Evolutionary conservation across 2,797 vertebrate genomes (phyloP).

Genomic region (Scolopax rusticola): DNA sequence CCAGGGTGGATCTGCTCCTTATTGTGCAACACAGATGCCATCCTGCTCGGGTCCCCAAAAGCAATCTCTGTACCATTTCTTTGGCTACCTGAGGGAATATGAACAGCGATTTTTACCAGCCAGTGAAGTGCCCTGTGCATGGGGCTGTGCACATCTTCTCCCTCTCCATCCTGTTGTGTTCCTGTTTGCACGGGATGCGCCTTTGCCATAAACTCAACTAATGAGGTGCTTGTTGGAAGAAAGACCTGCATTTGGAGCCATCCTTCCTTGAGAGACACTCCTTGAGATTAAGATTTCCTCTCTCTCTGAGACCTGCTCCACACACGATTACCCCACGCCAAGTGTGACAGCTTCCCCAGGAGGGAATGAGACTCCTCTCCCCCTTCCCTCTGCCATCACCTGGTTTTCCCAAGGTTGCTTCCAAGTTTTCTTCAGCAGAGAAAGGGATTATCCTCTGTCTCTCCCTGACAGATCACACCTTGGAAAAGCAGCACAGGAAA

Average conservation of each 20-base stretch:
- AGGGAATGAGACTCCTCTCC: not conserved
- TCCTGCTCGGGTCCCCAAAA: not conserved
- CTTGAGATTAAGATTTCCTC: not conserved
- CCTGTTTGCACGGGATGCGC: not conserved
- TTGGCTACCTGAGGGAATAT: not conserved
- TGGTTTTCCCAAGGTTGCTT: not conserved
- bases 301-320: not conserved
- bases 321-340: not conserved
- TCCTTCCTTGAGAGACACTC: not conserved
- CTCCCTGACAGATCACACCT: not conserved
- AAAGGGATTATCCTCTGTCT: not conserved
- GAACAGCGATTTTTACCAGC: not conserved
- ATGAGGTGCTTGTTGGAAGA: not conserved
- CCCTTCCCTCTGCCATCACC: not conserved
- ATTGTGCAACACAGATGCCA: not conserved
- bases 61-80: not conserved
- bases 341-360: not conserved
- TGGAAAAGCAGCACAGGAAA: not conserved
- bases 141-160: not conserved
- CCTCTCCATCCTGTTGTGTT: not conserved
- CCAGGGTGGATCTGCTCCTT: not conserved
- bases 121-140: accelerated
- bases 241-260: accelerated
- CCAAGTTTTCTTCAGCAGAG: not conserved
- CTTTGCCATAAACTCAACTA: not conserved